These are phyloP conservation scores for Natator depressus DNA, from an alignment of 2,113 vertebrate genomes.

Conservation along the genomic window DNA sequence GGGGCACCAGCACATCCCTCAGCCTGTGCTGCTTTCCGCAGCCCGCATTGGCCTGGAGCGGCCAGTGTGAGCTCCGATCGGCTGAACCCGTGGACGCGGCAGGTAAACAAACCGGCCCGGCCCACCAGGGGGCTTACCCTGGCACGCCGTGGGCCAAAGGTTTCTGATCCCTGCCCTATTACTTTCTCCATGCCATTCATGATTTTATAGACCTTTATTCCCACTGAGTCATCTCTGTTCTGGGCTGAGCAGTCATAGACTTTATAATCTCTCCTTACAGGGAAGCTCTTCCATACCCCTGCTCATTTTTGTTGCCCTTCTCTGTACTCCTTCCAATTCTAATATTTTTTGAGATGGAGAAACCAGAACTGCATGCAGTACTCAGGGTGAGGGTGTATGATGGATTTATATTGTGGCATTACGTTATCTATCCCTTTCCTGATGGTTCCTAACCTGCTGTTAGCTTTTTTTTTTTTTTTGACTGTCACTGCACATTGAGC, in stretches of 20 bases:
- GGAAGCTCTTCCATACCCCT: not conserved
- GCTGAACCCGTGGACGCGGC: no score
- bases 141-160: no score
- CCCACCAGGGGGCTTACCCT: no score
- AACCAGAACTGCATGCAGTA: not conserved
- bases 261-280: not conserved
- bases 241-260: not conserved
- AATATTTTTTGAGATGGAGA: not conserved
- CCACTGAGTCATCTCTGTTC: not conserved
- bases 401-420: not conserved
- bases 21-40: no score
- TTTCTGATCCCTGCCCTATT: not conserved
- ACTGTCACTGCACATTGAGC: not conserved
- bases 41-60: no score
- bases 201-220: not conserved
- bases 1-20: no score
- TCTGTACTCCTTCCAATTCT: not conserved
- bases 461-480: not conserved
- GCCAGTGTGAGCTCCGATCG: no score
- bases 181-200: not conserved
- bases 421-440: not conserved
- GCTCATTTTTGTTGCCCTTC: not conserved
- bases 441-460: not conserved
- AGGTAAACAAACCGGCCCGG: no score
- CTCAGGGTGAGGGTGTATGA: not conserved